A percentile compares a stretch with the other conserved stretches of the same genome.
These are phyloP conservation scores for Drosophila antonietae DNA, from an alignment of 2,888 invertebrate genomes.

Conservation along the genomic window DNA sequence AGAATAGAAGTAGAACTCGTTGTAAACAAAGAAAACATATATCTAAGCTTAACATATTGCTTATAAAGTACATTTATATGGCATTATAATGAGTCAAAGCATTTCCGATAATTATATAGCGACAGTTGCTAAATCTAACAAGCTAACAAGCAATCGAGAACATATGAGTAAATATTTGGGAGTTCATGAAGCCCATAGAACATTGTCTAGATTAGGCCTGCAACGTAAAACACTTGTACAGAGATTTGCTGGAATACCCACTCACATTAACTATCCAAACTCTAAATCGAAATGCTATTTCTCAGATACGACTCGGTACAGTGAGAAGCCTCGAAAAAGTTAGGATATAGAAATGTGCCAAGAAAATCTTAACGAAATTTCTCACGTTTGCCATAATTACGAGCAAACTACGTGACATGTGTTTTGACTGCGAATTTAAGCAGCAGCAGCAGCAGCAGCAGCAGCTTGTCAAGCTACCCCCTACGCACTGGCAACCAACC, in stretches of 20 bases:
- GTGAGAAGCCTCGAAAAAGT: constrained; percentile 6
- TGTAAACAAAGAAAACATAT: background rate
- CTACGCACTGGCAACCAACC: background rate
- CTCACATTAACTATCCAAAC: too few relatives aligned
- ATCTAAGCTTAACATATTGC: background rate
- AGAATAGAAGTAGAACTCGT: background rate
- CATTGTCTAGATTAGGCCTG: background rate
- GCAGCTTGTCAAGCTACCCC: constrained; percentile 42
- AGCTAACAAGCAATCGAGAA: background rate
- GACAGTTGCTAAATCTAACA: background rate
- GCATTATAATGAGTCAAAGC: background rate
- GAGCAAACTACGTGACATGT: constrained; percentile 81
- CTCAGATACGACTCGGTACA: too few relatives aligned
- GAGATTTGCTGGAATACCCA: too few relatives aligned
- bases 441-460: constrained; percentile 32
- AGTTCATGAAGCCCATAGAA: background rate
- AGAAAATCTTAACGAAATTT: constrained; percentile 81
- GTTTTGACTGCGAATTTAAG: constrained; percentile 73
- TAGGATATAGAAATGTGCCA: constrained; percentile 63
- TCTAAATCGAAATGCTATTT: too few relatives aligned
- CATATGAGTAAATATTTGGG: too few relatives aligned
- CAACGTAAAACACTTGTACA: too few relatives aligned
- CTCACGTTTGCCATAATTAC: constrained; percentile 82
- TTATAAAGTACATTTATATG: background rate
- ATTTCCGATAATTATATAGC: background rate